Evolutionary conservation across 2,797 vertebrate species (phyloP).

Genomic region (Gorsachius magnificus): DNA sequence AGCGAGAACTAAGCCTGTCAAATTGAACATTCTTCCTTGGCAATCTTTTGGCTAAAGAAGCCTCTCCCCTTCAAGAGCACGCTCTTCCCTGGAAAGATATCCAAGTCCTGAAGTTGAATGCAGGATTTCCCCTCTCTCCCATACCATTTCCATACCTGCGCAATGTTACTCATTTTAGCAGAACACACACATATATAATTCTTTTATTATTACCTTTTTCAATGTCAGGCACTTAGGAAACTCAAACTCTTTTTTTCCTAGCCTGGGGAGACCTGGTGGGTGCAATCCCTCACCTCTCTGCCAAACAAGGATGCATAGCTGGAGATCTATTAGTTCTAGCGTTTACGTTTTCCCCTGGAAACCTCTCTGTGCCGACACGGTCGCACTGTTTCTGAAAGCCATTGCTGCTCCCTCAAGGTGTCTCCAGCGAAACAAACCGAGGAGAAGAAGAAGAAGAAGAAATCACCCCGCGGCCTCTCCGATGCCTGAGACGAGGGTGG

Average conservation of each 20-base stretch:
- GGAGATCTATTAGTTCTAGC: slow-evolving; percentile 28
- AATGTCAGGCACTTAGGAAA: slow-evolving; percentile 75
- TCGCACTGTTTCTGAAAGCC: neutral
- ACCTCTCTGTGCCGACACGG: neutral
- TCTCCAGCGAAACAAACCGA: neutral
- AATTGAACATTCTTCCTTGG: slow-evolving; percentile 45
- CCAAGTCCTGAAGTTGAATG: neutral
- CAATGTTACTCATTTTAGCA: slow-evolving; percentile 60
- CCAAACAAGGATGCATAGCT: slow-evolving; percentile 20
- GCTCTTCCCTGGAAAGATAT: neutral
- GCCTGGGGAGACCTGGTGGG: slow-evolving; percentile 9
- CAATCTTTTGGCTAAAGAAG: slow-evolving; percentile 46
- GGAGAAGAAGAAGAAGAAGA: neutral
- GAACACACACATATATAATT: slow-evolving; percentile 19
- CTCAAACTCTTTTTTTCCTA: neutral
- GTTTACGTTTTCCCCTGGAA: slow-evolving; percentile 26
- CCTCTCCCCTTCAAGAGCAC: neutral
- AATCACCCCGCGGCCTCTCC: too few relatives aligned
- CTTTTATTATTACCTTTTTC: neutral
- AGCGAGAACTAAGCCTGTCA: slow-evolving; percentile 45
- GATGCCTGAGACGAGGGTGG: neutral
- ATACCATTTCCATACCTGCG: slow-evolving; percentile 27
- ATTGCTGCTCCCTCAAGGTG: slow-evolving; percentile 22
- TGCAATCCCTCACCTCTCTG: neutral
- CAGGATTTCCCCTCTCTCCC: neutral